These are phyloP conservation scores for Epinotia bilunana DNA, from an alignment of 2,888 invertebrate species.

Conservation along the genomic window DNA sequence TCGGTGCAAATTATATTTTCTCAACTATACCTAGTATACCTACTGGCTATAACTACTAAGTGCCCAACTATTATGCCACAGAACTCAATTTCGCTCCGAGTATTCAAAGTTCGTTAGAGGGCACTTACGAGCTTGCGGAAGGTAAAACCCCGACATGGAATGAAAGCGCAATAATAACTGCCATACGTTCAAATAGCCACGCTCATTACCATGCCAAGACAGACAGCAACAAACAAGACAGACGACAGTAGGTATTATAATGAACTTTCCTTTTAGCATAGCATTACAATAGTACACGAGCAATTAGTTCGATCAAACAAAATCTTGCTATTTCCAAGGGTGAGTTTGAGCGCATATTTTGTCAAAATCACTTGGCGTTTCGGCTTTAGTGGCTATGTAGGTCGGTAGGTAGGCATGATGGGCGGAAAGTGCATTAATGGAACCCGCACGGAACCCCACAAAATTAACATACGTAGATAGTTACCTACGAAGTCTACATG, in stretches of 20 bases:
- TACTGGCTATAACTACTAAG: no score
- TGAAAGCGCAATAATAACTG: constrained; percentile 27
- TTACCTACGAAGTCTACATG: background rate
- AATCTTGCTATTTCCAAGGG: background rate
- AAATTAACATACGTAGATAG: background rate
- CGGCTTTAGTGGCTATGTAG: background rate
- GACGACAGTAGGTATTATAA: constrained; percentile 23
- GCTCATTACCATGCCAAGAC: constrained; percentile 40
- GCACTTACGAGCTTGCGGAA: background rate
- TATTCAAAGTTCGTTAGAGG: background rate
- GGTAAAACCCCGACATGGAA: background rate
- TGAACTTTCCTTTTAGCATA: constrained; percentile 35
- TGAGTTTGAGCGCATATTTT: background rate
- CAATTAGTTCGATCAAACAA: background rate
- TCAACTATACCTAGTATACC: no score
- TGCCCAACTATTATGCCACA: background rate
- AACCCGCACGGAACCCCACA: background rate
- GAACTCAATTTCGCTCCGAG: background rate
- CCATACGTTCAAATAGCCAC: constrained; percentile 28
- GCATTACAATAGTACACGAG: background rate
- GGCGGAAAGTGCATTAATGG: background rate
- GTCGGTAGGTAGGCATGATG: background rate
- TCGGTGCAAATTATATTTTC: no score
- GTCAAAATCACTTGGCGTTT: background rate
- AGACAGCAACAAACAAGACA: constrained; percentile 24